phyloP scores from a whole-genome alignment of 2,797 vertebrate genomes.

The Sebastes hubbsi region DNA sequence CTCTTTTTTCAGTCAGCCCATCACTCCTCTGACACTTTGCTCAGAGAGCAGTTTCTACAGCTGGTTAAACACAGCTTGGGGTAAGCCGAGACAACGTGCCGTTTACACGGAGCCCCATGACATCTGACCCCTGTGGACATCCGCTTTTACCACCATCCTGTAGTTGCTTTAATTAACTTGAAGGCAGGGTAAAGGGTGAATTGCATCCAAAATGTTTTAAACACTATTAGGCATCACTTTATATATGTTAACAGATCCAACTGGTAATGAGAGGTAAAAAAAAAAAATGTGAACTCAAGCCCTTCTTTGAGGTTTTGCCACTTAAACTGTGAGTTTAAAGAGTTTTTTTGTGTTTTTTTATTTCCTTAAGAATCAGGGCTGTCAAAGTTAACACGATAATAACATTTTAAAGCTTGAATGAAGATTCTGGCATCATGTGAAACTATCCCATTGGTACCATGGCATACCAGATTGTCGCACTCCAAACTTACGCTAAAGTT shows the following conservation, averaged over 20 bases:
- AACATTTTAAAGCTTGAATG: too few species aligned
- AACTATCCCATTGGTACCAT: too few species aligned
- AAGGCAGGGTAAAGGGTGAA: background rate
- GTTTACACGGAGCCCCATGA: slow-evolving; percentile 54
- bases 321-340: background rate
- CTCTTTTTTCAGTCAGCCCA: slow-evolving; percentile 3
- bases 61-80: slow-evolving; percentile 79
- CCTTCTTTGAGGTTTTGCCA: background rate
- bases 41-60: slow-evolving; percentile 71
- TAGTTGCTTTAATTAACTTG: slow-evolving; percentile 32
- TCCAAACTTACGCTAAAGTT: too few species aligned
- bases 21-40: slow-evolving; percentile 67
- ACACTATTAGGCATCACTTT: background rate
- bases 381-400: too few species aligned
- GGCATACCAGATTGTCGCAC: fast-evolving
- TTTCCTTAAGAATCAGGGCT: background rate
- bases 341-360: background rate
- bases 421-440: fast-evolving
- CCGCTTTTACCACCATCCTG: slow-evolving; percentile 28
- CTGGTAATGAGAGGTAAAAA: background rate
- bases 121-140: slow-evolving; percentile 51
- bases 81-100: slow-evolving; percentile 44
- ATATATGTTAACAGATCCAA: background rate
- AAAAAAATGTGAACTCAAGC: background rate
- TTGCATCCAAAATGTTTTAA: background rate